A percentile compares a stretch with the other conserved stretches of the same genome.
phyloP scores from a whole-genome alignment of 2,888 invertebrate genomes.

The Cheilosia urbana region DNA sequence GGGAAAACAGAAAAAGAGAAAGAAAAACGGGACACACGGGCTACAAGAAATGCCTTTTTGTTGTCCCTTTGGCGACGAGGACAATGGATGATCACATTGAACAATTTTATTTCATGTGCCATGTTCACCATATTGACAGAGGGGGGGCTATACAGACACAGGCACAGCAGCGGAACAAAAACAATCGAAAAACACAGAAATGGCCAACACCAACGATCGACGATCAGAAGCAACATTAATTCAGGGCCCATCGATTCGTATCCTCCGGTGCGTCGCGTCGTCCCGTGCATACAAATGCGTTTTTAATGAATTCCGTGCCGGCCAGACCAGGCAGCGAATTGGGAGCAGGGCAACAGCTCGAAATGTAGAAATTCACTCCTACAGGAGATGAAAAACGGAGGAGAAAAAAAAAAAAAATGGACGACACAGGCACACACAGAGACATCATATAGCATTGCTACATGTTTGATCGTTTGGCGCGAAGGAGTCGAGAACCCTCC shows the following conservation, averaged over 20 bases:
- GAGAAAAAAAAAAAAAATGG: conserved; percentile 24
- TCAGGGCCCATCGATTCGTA: conserved; percentile 65
- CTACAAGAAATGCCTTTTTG: conserved; percentile 52
- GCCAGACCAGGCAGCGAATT: conserved; percentile 59
- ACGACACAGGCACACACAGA: conserved; percentile 1
- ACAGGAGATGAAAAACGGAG: conserved; percentile 22
- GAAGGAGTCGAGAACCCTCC: conserved; percentile 43
- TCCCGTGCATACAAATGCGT: conserved; percentile 70
- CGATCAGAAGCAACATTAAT: conserved; percentile 63
- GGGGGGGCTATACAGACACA: conserved; percentile 3
- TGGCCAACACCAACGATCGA: conserved; percentile 53
- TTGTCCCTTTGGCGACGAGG: conserved; percentile 55
- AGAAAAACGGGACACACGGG: conserved; percentile 14
- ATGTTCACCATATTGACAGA: conserved; percentile 68
- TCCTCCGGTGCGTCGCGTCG: conserved; percentile 31
- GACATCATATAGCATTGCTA: conserved; percentile 22
- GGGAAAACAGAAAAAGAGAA: background rate
- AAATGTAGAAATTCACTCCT: conserved; percentile 71
- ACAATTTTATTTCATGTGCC: conserved; percentile 75
- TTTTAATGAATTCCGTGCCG: conserved; percentile 71
- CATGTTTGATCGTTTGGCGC: conserved; percentile 68
- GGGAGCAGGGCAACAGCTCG: conserved; percentile 63
- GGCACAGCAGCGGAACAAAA: conserved; percentile 18
- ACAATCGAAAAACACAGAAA: conserved; percentile 31
- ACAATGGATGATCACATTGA: conserved; percentile 74